Conservation (phyloP, 1,140 invertebrate species). For the Ips nitidus region DNA sequence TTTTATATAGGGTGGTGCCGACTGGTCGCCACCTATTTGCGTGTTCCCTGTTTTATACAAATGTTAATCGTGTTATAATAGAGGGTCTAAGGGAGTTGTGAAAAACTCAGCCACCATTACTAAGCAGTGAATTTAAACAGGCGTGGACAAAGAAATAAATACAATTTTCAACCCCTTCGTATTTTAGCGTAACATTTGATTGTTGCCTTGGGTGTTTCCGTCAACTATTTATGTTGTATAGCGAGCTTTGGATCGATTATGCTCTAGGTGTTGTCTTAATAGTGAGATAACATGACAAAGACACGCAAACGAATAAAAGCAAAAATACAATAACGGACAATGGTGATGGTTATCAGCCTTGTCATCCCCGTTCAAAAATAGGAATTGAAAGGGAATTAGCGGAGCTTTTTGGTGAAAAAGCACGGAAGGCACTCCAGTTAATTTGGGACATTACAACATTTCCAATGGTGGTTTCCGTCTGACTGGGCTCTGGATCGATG, state of each 20-base stretch:
- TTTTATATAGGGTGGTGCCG: no score
- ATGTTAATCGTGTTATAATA: no score
- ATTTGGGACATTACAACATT: constrained; percentile 42
- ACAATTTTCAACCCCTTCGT: constrained; percentile 23
- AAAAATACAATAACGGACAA: no score
- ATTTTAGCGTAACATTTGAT: constrained; percentile 4
- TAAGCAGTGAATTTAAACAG: constrained; percentile 21
- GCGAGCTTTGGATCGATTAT: no score
- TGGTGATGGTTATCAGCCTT: not conserved
- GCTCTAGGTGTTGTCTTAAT: no score
- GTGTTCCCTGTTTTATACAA: constrained; percentile 2
- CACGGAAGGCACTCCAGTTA: constrained; percentile 35
- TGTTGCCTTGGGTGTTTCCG: constrained; percentile 7
- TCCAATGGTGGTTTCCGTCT: constrained; percentile 43
- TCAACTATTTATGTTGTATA: not conserved
- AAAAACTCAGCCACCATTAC: constrained; percentile 14
- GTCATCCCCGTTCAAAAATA: constrained; percentile 18
- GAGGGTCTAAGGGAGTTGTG: no score
- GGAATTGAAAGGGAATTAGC: constrained; percentile 30
- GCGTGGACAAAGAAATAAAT: constrained; percentile 25
- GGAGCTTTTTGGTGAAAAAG: constrained; percentile 29
- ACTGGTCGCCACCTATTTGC: constrained; percentile 11
- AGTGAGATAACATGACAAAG: no score
- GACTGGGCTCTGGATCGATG: constrained; percentile 41
- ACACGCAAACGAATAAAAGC: no score